Evolutionary conservation across 1,140 invertebrate species (phyloP).

Genomic region (Onthophagus taurus): DNA sequence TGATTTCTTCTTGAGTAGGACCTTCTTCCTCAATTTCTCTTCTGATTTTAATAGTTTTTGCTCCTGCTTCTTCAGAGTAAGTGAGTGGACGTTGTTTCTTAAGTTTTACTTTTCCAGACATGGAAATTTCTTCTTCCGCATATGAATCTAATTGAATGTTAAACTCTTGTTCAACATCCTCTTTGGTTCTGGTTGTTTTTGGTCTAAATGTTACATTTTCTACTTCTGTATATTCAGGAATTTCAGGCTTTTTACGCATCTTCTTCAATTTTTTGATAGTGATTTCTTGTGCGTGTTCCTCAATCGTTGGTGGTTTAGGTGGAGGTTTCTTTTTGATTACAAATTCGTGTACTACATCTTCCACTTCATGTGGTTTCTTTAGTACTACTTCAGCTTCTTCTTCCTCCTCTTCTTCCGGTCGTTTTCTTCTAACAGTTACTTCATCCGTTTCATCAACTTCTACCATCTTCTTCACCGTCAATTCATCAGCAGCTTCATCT

Average conservation of each 20-base stretch:
- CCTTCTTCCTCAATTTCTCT: conserved; percentile 56
- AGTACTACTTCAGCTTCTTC: conserved; percentile 27
- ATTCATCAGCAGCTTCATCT: conserved; percentile 19
- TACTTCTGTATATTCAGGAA: conserved; percentile 59
- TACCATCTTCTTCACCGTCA: conserved; percentile 19
- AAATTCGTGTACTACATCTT: conserved; percentile 43
- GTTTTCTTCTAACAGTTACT: conserved; percentile 30
- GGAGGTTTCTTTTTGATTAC: conserved; percentile 42
- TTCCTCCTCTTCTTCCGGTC: conserved; percentile 20
- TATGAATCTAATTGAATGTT: conserved; percentile 74
- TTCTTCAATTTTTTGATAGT: conserved; percentile 61
- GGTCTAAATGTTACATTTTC: conserved; percentile 65
- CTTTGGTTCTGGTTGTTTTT: conserved; percentile 57
- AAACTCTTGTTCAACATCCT: conserved; percentile 79
- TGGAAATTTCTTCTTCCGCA: conserved; percentile 76
- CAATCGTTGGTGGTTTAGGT: conserved; percentile 44
- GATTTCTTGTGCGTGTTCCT: conserved; percentile 62
- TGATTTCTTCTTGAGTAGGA: conserved; percentile 59
- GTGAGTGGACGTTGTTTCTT: conserved; percentile 56
- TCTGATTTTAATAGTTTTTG: conserved; percentile 61
- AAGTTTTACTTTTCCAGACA: conserved; percentile 72
- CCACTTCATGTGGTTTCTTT: conserved; percentile 22
- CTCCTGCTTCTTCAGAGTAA: conserved; percentile 60
- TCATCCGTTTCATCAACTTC: conserved; percentile 28
- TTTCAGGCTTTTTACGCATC: conserved; percentile 52